Base-by-base conservation (phyloP, 1,140 invertebrate genomes). In the Drosophila erecta region DNA sequence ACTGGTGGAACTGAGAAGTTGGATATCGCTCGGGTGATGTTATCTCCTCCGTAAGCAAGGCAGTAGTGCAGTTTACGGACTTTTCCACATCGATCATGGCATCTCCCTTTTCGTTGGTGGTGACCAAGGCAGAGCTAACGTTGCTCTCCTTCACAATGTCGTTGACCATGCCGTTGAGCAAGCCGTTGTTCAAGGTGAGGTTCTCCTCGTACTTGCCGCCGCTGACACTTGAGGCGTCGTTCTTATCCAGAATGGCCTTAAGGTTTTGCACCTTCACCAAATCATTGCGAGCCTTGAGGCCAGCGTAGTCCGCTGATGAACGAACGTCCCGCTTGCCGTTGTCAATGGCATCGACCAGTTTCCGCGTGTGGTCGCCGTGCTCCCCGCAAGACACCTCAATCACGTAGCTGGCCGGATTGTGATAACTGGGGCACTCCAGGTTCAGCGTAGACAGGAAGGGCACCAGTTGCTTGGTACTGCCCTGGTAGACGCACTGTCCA, bases 341-440 rank as follows among this genome's bases (percentile, higher is more conserved):
- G 49, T 96, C 94, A 40, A 97, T 96, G 1, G 97, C 97, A 12
- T 96, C 94, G 1, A 97, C 96, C 12, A 99, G 92, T 78, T 96
- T 97, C 59, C 95, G 94, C 2, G 96, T 97, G 78, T 98, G 96
- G 81, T 98, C 96, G 0, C 98, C 98, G 91, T 98, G 98, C 92
- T 99, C 98, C 0, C 98, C 98, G 90, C 97, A 97, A 0, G 98
- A 97, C 0, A 99, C 97, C 92, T 99, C 97, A 93, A 98, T 98
- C 58, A 98, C 96, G 94, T 98, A 99, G 67, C 98, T 98, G 11
- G 98, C 97, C 15, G 98, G 98, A 93, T 99, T 99, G 92, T 99
- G 98, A 92, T 99, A 99, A 20, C 96, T 95, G 0, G 98, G 98
- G 91, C 98, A 99, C 77, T 97, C 95, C 14, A 99, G 94, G 33